Base-by-base conservation (phyloP, 1,140 invertebrate species). In the Camponotus pennsylvanicus region DNA sequence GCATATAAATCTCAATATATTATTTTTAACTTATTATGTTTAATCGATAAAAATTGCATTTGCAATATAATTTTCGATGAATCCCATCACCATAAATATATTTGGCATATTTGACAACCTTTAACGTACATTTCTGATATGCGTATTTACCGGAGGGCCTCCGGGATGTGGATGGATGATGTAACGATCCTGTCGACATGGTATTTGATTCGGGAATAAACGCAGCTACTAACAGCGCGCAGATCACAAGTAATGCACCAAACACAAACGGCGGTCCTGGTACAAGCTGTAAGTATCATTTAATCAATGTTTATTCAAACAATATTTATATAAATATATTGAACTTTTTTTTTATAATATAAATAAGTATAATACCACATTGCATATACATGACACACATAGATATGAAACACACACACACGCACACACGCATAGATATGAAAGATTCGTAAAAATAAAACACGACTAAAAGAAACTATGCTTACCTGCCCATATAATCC, bases 221-320 rank as follows among this genome's bases (percentile, higher is more conserved):
- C 70, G 98, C 97, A 64, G 98, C 98, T 86, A 99, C 98, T 84
- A 99, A 95, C 91, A 99, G 96, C 45, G 99, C 99, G 94, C 98
- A 97, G 88, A 99, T 97, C 75, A 99, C 99, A 93, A 99, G 96
- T 92, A 99, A 96, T 73, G 99, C 98, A 79, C 99, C 99, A 95
- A 99, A 99, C 45, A 99, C 98, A 96, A 99, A 99, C n/a, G 99
- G 99, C 67, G 99, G 99, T n/a, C 99, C 99, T 66, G 99, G 99
- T 90, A 99, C 97, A 90, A 99, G 95, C 95, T 98, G 96, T 27
- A 95, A 91, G 61, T n/a, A 71, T 27, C 37, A 86, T 52, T 45
- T 45, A 73, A 83, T 15, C 8, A 59, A 59, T n/a, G 34, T 82
- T 80, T 21, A 13, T 40, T 79, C 37, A 6, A 79, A 45, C 0